Base-by-base conservation (phyloP, 2,888 invertebrate genomes). In the Arrhopalites spinosus region DNA sequence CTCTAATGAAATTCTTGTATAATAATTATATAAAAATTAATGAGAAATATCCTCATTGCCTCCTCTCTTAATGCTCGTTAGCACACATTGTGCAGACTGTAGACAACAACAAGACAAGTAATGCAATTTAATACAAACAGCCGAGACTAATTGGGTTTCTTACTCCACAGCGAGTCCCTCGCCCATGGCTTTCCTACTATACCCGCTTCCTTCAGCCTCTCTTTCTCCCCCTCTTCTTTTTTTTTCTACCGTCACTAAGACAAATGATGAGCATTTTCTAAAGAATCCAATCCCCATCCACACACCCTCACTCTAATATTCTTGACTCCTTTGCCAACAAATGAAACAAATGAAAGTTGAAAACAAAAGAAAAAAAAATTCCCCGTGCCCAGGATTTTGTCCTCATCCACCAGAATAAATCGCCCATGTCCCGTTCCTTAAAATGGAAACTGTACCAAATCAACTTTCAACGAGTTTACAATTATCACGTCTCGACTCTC, bases 51-150 rank as follows among this genome's bases (percentile, higher is more conserved):
- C 36, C 36, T 36, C 25, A 25, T 59, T 25, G 8, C 25, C 59
- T 25, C n/a, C n/a, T 59, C 25, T 59, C 59, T 25, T 59, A 59
- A 59, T 59, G 25, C 59, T 59, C 59, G 59, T 59, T 59, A 59
- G 25, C 59, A 13, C 25, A 27, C 59, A 36, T 36, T 36, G 36
- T 36, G 11, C n/a, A n/a, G n/a, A n/a, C n/a, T 7, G 36, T 11
- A 36, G 36, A 36, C 36, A 36, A 36, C 36, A n/a, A 59, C 59
- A 25, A 20, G 3, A 23, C 23, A 59, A 59, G 25, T 59, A 59
- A 59, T 59, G 59, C 25, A 59, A 59, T 59, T 59, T 59, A 59
- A 59, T 27, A 59, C 59, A 59, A 59, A 59, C 59, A 59, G 25
- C 59, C 59, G 59, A 59, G 25, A 59, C 59, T 59, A 59, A 59